A percentile compares a stretch with the other conserved stretches of the same genome.
Evolutionary conservation across 2,888 invertebrate genomes (phyloP).

Genomic region (Latrodectus elegans): DNA sequence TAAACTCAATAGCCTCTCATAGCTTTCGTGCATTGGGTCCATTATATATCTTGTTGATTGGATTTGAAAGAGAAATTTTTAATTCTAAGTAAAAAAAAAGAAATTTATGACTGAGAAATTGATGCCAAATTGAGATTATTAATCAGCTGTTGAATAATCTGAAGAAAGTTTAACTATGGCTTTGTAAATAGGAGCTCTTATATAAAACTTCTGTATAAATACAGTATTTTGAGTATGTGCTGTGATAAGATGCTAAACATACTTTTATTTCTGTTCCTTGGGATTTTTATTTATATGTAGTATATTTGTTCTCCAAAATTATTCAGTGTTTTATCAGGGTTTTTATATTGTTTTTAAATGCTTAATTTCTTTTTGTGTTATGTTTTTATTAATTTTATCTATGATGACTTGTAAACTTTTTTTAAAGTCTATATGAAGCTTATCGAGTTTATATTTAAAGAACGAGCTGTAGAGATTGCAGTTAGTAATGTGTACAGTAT

Average conservation of each 20-base stretch:
- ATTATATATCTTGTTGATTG: slow-evolving; percentile 53
- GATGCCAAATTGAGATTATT: slow-evolving; percentile 50
- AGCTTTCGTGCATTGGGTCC: slow-evolving; percentile 16
- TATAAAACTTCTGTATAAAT: slow-evolving; percentile 62
- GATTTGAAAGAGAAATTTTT: background rate
- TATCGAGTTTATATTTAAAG: slow-evolving; percentile 47
- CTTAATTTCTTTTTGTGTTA: slow-evolving; percentile 58
- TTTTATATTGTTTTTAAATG: slow-evolving; percentile 48
- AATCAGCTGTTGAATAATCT: slow-evolving; percentile 63
- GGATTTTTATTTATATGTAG: slow-evolving; percentile 38
- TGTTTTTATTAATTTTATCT: slow-evolving; percentile 62
- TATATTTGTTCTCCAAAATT: slow-evolving; percentile 54
- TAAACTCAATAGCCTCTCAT: background rate
- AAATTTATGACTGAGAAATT: background rate
- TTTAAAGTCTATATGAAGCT: slow-evolving; percentile 23
- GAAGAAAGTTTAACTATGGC: slow-evolving; percentile 22
- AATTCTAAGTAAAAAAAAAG: slow-evolving; percentile 4
- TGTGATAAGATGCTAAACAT: slow-evolving; percentile 61
- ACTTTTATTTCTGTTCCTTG: slow-evolving; percentile 60
- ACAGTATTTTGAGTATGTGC: slow-evolving; percentile 65
- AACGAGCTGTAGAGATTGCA: slow-evolving; percentile 19
- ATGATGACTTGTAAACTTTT: slow-evolving; percentile 9
- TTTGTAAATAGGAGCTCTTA: slow-evolving; percentile 37
- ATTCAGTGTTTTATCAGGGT: slow-evolving; percentile 52
- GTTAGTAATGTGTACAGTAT: background rate